A percentile compares a stretch with the other conserved stretches of the same genome.
Evolutionary conservation across 2,888 invertebrate species (phyloP).

Genomic region (Chrysolina haemoptera): DNA sequence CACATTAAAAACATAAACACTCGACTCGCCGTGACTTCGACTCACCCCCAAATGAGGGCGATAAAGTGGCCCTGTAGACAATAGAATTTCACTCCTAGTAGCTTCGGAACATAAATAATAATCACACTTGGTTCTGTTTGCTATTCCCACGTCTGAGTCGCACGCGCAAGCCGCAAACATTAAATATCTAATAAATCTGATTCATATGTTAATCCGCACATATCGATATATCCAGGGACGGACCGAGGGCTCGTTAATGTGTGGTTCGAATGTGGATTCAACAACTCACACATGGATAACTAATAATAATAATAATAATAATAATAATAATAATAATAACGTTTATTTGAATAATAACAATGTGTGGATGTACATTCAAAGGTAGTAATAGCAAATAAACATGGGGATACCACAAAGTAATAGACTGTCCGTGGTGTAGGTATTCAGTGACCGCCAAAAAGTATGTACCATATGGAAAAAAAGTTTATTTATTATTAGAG

Average conservation of each 20-base stretch:
- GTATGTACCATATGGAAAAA: too few relatives aligned
- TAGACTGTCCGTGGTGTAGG: too few relatives aligned
- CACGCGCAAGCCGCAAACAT: conserved; percentile 67
- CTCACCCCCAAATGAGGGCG: conserved; percentile 50
- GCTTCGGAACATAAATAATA: conserved; percentile 67
- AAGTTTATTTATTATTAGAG: too few relatives aligned
- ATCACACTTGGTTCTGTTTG: conserved; percentile 67
- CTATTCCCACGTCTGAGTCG: conserved; percentile 68
- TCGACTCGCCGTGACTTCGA: conserved; percentile 49
- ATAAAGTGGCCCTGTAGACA: conserved; percentile 62
- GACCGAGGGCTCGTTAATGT: not conserved
- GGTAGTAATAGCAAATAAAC: too few relatives aligned
- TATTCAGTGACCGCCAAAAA: too few relatives aligned
- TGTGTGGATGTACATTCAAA: too few relatives aligned
- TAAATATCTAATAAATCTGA: conserved; percentile 70
- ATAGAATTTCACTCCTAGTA: conserved; percentile 60
- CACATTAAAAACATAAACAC: conserved; percentile 67
- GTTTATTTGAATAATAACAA: too few relatives aligned
- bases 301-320: too few relatives aligned
- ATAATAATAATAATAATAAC: too few relatives aligned
- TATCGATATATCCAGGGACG: conserved; percentile 63
- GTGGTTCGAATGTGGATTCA: too few relatives aligned
- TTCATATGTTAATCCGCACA: conserved; percentile 69
- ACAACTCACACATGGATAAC: too few relatives aligned
- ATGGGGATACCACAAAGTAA: too few relatives aligned